phyloP scores from a whole-genome alignment of 2,113 vertebrate genomes.

The Shinisaurus crocodilurus region DNA sequence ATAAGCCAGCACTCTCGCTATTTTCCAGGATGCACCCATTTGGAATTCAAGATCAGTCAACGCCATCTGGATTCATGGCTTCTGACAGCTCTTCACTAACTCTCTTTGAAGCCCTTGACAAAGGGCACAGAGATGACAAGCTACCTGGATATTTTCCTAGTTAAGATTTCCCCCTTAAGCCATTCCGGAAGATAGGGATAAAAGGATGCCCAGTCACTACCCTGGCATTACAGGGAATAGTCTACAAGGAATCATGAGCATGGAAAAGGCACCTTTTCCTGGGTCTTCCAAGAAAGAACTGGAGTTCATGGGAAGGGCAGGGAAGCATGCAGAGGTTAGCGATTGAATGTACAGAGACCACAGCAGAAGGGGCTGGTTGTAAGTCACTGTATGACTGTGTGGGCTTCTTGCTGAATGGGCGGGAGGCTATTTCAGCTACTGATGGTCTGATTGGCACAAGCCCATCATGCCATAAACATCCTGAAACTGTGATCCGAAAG shows the following conservation, averaged over 20 bases:
- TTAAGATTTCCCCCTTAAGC: slow-evolving; percentile 5
- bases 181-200: slow-evolving; percentile 19
- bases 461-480: neutral
- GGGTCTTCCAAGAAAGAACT: neutral
- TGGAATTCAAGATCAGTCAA: slow-evolving; percentile 31
- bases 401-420: neutral
- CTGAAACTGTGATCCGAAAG: too few relatives aligned
- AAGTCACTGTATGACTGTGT: neutral
- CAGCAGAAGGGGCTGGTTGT: neutral
- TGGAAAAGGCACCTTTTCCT: neutral
- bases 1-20: neutral
- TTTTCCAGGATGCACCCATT: slow-evolving; percentile 1
- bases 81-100: slow-evolving; percentile 24
- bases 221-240: neutral
- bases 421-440: neutral
- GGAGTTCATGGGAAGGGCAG: neutral
- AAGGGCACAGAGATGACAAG: slow-evolving; percentile 12
- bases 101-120: slow-evolving; percentile 24
- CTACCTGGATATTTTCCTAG: slow-evolving; percentile 24
- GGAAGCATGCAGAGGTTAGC: neutral
- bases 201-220: neutral
- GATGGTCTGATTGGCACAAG: neutral
- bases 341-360: neutral
- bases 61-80: slow-evolving; percentile 40
- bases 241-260: neutral